These are phyloP conservation scores for Ornithoptera alexandrae DNA, from an alignment of 2,888 invertebrate species.

Conservation along the genomic window DNA sequence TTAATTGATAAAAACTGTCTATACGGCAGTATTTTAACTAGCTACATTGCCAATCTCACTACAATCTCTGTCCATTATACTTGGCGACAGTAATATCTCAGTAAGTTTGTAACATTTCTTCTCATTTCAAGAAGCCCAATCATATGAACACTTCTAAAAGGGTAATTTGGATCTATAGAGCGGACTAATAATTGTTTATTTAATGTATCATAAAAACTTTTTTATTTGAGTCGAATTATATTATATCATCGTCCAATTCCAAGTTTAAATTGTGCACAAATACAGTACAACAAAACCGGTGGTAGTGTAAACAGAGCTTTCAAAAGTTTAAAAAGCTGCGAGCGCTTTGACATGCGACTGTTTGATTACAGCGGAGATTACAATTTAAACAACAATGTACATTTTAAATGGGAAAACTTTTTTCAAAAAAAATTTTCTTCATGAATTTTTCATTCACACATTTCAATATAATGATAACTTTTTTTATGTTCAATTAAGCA, in stretches of 20 bases:
- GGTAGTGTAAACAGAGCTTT: slow-evolving; percentile 8
- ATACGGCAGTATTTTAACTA: no score
- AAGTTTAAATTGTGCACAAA: slow-evolving; percentile 14
- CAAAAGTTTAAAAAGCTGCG: slow-evolving; percentile 15
- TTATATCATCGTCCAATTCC: neutral
- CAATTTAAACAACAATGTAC: slow-evolving; percentile 13
- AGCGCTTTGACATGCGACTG: slow-evolving; percentile 21
- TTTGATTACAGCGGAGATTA: slow-evolving; percentile 20
- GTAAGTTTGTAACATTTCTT: no score
- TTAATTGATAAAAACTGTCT: no score
- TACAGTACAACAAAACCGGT: slow-evolving; percentile 11
- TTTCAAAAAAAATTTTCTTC: neutral
- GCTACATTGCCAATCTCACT: no score
- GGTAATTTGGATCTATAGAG: no score
- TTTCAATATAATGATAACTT: no score
- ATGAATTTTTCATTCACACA: no score
- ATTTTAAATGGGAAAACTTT: neutral
- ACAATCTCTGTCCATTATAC: no score
- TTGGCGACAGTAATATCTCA: no score
- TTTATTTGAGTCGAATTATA: neutral
- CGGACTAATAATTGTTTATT: neutral
- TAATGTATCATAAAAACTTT: neutral
- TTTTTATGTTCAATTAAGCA: no score
- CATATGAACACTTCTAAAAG: no score
- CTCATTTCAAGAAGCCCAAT: no score